Conservation (phyloP, 2,113 vertebrate species). For the Amblyopsis rosae region DNA sequence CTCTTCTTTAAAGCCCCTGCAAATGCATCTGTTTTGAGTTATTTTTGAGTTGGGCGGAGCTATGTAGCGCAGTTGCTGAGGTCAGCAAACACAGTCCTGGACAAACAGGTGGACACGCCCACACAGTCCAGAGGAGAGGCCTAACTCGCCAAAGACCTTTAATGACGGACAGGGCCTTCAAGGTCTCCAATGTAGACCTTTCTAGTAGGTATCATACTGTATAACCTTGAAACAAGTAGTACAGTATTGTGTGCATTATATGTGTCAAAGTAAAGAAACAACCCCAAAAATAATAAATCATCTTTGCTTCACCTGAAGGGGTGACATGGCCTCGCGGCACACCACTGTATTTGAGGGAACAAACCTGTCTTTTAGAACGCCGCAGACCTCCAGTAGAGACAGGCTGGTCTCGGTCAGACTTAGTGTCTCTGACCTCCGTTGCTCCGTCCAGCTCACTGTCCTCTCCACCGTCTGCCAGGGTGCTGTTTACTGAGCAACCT, state of each 20-base stretch:
- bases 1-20: not conserved
- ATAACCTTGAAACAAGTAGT: too few relatives aligned
- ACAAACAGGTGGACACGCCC: too few relatives aligned
- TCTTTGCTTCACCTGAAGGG: not conserved
- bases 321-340: not conserved
- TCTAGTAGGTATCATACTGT: too few relatives aligned
- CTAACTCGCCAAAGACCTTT: too few relatives aligned
- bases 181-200: too few relatives aligned
- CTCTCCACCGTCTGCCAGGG: conserved; percentile 25
- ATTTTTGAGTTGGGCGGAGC: not conserved
- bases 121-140: too few relatives aligned
- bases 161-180: too few relatives aligned
- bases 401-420: conserved; percentile 35
- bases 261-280: too few relatives aligned
- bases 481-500: conserved; percentile 63
- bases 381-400: conserved; percentile 48
- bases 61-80: not conserved
- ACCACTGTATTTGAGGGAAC: conserved; percentile 16
- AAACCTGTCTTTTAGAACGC: conserved; percentile 77
- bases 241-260: too few relatives aligned
- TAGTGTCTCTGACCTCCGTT: conserved; percentile 15
- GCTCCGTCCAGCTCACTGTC: conserved; percentile 15
- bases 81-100: too few relatives aligned
- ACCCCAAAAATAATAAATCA: too few relatives aligned
- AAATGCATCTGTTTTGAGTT: not conserved